Evolutionary conservation across 2,888 invertebrate genomes (phyloP).

Genomic region (Polietes domitor): DNA sequence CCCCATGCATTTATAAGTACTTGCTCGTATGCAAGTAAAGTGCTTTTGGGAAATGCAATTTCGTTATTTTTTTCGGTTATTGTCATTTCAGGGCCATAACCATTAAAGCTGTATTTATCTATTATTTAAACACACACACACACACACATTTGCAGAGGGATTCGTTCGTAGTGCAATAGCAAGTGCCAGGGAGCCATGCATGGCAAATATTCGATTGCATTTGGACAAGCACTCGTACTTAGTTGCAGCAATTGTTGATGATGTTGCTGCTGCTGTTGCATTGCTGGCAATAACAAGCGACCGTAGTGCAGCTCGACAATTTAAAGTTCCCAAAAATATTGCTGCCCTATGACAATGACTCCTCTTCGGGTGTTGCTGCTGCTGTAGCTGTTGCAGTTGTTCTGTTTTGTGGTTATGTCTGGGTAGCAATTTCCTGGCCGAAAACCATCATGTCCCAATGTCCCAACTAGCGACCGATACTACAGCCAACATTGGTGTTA

Average conservation of each 20-base stretch:
- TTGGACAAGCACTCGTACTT: neutral
- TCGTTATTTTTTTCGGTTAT: conserved; percentile 29
- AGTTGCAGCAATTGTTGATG: neutral
- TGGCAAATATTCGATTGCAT: conserved; percentile 18
- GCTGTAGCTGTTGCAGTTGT: neutral
- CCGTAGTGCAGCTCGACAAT: conserved; percentile 41
- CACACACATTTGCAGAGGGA: conserved; percentile 53
- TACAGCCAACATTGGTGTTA: conserved; percentile 64
- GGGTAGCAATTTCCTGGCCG: conserved; percentile 65
- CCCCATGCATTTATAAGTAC: conserved; percentile 55
- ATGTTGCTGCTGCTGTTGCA: neutral
- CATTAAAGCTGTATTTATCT: conserved; percentile 64
- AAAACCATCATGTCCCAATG: conserved; percentile 54
- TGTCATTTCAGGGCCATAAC: conserved; percentile 43
- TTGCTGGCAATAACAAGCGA: neutral
- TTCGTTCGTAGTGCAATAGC: neutral
- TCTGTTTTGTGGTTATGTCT: conserved; percentile 62
- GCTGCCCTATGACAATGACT: conserved; percentile 59
- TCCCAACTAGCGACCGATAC: conserved; percentile 61
- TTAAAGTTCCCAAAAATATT: conserved; percentile 48
- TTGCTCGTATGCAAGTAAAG: conserved; percentile 37
- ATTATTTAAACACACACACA: conserved; percentile 63
- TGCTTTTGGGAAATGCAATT: conserved; percentile 32
- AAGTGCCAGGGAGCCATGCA: neutral
- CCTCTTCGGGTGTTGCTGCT: conserved; percentile 32